Percentiles rank a stretch among this genome's conserved stretches.
phyloP scores from a whole-genome alignment of 2,113 vertebrate genomes.

The Apodemus sylvaticus region DNA sequence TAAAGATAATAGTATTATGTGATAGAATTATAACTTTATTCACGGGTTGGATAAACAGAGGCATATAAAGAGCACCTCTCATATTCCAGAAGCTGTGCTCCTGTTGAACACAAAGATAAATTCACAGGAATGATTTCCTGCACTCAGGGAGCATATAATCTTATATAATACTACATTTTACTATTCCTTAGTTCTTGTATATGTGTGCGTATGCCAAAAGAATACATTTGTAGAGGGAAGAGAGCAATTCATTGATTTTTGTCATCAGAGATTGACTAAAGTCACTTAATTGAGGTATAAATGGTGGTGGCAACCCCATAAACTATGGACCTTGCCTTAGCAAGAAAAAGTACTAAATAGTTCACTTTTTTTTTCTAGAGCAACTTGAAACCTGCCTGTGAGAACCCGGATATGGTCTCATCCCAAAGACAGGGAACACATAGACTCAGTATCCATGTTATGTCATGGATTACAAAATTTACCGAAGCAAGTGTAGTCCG shows the following conservation, averaged over 20 bases:
- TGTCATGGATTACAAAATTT: neutral
- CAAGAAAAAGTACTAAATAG: neutral
- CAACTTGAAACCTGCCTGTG: neutral
- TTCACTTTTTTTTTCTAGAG: neutral
- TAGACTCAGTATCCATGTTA: neutral
- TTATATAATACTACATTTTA: neutral
- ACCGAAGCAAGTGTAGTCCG: neutral
- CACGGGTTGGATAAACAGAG: neutral
- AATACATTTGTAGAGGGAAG: neutral
- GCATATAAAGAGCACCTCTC: neutral
- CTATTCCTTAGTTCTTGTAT: neutral
- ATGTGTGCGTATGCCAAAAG: neutral
- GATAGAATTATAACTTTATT: neutral
- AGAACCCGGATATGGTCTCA: neutral
- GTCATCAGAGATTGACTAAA: neutral
- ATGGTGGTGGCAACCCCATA: neutral
- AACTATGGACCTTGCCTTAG: neutral
- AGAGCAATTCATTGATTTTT: neutral
- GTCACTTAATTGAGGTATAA: neutral
- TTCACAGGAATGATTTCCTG: neutral
- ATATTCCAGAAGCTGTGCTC: neutral
- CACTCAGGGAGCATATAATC: neutral
- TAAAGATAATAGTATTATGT: neutral
- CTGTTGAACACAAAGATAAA: neutral
- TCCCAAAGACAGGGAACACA: neutral